A percentile compares a stretch with the other conserved stretches of the same genome.
Conservation (phyloP, 2,888 invertebrate species). For the Drosophila melanosoma region DNA sequence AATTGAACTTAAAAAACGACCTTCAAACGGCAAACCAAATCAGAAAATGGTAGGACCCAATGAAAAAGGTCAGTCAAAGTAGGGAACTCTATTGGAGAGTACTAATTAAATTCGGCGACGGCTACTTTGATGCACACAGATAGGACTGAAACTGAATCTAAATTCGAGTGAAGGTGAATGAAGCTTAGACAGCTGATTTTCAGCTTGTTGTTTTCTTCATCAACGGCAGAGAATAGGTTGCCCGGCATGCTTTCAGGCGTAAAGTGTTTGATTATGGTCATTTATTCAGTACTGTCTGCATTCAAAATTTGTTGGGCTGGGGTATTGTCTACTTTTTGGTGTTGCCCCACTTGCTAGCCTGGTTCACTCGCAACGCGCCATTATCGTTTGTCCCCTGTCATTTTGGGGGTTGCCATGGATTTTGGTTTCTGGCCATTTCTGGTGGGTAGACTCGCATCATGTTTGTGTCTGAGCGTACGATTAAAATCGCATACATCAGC, state of each 20-base stretch:
- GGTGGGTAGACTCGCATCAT: conserved; percentile 40
- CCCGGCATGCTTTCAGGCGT: conserved; percentile 76
- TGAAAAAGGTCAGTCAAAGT: conserved; percentile 3
- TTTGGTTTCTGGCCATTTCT: conserved; percentile 52
- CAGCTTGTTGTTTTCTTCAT: conserved; percentile 26
- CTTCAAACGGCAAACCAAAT: conserved; percentile 2
- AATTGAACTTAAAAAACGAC: background rate
- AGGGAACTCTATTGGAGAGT: conserved; percentile 49
- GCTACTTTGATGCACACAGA: conserved; percentile 56
- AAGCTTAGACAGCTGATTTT: conserved; percentile 52
- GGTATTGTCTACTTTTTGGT: conserved; percentile 55
- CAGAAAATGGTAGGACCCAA: conserved; percentile 5
- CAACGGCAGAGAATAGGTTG: conserved; percentile 17
- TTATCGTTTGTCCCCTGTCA: conserved; percentile 46
- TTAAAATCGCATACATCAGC: conserved; percentile 77
- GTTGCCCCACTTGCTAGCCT: conserved; percentile 11
- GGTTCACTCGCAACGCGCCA: conserved; percentile 34
- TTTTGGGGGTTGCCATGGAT: conserved; percentile 63
- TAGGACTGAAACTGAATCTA: conserved; percentile 8
- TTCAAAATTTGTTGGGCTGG: conserved; percentile 30
- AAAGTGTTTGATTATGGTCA: conserved; percentile 82
- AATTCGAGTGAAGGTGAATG: conserved; percentile 1
- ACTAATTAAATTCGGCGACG: conserved; percentile 75
- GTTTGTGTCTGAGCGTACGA: conserved; percentile 76
- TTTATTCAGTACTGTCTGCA: conserved; percentile 72